A percentile compares a stretch with the other conserved stretches of the same genome.
Evolutionary conservation across 2,113 vertebrate species (phyloP).

Genomic region (Oreochromis niloticus): DNA sequence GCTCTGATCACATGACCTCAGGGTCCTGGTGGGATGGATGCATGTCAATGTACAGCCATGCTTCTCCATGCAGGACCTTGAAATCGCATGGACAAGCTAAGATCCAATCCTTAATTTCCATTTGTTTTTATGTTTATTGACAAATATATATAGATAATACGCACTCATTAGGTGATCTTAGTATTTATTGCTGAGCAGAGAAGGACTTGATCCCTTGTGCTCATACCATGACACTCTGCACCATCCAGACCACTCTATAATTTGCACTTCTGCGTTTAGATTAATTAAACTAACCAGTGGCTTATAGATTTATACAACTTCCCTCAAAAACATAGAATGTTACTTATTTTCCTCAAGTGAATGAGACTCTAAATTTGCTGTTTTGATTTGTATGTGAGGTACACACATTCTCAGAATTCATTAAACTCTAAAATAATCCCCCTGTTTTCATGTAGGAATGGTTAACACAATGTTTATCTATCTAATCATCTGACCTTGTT

Average conservation of each 20-base stretch:
- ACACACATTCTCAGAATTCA: neutral
- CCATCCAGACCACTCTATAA: neutral
- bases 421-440: neutral
- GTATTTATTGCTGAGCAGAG: neutral
- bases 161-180: neutral
- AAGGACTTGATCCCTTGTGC: neutral
- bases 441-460: neutral
- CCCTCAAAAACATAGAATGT: neutral
- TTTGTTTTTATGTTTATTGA: neutral
- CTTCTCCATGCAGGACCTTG: neutral
- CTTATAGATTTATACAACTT: neutral
- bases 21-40: neutral
- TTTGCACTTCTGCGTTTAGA: neutral
- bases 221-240: neutral
- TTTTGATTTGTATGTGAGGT: neutral
- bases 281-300: neutral
- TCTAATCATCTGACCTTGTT: neutral
- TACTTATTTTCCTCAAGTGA: neutral
- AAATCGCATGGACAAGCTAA: neutral
- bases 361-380: neutral
- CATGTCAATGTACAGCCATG: neutral
- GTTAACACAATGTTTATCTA: neutral
- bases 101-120: neutral
- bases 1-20: neutral
- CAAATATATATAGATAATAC: neutral